Evolutionary conservation across 1,140 invertebrate species (phyloP), one percentile per base, ranked within the genome.

Genomic region (Drosophila suzukii): DNA sequence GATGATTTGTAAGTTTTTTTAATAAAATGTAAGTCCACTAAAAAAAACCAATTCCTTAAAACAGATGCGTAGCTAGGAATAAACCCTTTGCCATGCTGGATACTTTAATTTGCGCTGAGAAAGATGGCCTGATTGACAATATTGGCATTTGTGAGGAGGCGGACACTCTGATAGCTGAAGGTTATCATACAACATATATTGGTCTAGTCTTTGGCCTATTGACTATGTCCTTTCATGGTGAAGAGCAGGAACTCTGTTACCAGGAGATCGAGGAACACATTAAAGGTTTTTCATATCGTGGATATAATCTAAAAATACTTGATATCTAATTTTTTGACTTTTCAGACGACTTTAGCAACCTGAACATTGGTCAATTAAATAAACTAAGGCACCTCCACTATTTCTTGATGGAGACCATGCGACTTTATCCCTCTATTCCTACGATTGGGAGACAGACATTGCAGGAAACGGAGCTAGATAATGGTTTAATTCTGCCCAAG

Each of bases 151-250:
- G 94, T 73, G 96, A 97, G 85, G 96, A 97, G 94, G 96, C 97
- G 2, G 96, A 97, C 89, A 97, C 96, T 0, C 96, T 97, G 76
- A 95, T 96, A 93, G 96, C 96, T 93, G 96, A 95, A 67, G 94
- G 94, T 0, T 96, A 96, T 78, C 96, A 97, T 79, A 97, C 96
- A n/a, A 95, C 95, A 1, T 94, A 94, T 0, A 92, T 94, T 47
- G 93, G 85, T 6, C 80, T 96, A 11, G 93, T 89, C 34, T 96
- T 94, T 91, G 90, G 92, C 0, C 78, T 96, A 6, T 93, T 94
- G 78, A 89, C 94, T 7, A 67, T 96, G 1, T 94, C 94, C 3
- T 85, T 93, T 57, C 92, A 96, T 86, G 93, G 92, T 7, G 93
- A 95, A 44, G 90, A 94, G 43, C 96, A 97, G 91, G 90, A 94